These are phyloP conservation scores for Lethenteron camtschaticum DNA, from an alignment of 2,113 vertebrate species.

Conservation along the genomic window DNA sequence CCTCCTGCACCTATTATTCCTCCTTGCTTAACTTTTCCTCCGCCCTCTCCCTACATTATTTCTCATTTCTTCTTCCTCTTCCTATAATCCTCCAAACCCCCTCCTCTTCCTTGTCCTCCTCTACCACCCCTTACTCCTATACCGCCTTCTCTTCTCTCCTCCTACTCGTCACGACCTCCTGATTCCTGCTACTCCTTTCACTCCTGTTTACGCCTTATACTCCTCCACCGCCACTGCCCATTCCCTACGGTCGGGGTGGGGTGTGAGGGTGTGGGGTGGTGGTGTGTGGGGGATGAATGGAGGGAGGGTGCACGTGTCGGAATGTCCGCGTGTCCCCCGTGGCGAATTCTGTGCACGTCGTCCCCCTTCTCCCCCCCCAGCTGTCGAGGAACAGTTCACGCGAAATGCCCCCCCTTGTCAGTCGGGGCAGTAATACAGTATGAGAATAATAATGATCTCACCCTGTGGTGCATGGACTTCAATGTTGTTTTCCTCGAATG, in stretches of 20 bases:
- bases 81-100: constrained; percentile 6
- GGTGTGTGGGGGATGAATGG: too few species aligned
- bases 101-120: constrained; percentile 6
- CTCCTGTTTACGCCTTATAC: not conserved
- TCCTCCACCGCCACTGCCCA: not conserved
- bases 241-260: not conserved
- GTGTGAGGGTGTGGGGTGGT: too few species aligned
- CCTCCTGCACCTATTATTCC: constrained; percentile 7
- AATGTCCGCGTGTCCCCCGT: too few species aligned
- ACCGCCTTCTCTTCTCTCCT: constrained; percentile 8
- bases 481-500: too few species aligned
- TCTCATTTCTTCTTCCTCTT: not conserved
- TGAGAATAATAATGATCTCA: too few species aligned
- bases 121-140: constrained; percentile 8
- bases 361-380: too few species aligned
- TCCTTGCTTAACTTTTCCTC: constrained; percentile 7
- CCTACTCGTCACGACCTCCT: constrained; percentile 9
- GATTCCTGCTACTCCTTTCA: constrained; percentile 7
- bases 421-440: too few species aligned
- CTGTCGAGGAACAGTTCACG: too few species aligned
- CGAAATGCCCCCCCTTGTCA: too few species aligned
- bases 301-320: too few species aligned
- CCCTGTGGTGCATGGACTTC: too few species aligned
- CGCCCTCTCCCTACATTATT: constrained; percentile 7
- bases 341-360: too few species aligned